Base-by-base conservation (phyloP, 2,888 invertebrate species). In the Troides helena region DNA sequence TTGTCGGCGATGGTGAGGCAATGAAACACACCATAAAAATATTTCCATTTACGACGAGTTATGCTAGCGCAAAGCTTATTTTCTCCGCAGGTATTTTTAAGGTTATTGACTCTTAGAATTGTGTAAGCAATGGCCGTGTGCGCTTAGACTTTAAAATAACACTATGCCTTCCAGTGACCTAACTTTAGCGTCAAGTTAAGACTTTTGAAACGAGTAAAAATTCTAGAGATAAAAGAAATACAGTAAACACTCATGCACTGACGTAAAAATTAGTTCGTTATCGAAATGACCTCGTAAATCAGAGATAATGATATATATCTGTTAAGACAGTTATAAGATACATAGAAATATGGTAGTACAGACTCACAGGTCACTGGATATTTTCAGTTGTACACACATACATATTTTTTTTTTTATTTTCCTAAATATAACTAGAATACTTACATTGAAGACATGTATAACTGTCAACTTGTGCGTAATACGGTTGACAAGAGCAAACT, bases 381-480 rank as follows among this genome's bases (percentile, higher is more conserved):
- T 53, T 7, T n/a, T 53, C 7, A n/a, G 6, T n/a, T 6, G 53
- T 18, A n/a, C 18, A 53, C 53, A n/a, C 18, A 56, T 23, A n/a
- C 23, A 58, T 3, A 23, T 25, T 7, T 1, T 21, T 46, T 18
- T 58, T 58, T 10, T 2, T 12, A 3, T 25, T 23, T 4, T n/a
- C 12, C 57, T 8, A 23, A 58, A 8, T 21, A 23, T 58, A 58
- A 58, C 4, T 4, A 58, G 57, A 63, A 72, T 82, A 94, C 95
- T 96, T 93, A 98, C 97, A 97, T 93, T 96, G 96, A 78, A 97
- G 93, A 90, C 98, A 98, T 73, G 94, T 94, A 71, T 96, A 95
- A 78, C 94, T 94, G 89, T 98, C 96, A 85, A 95, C 95, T 83
- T 94, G 94, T 53, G 97, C 97, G 87, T 94, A 97, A 89, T 96